Conservation (phyloP, 1,140 invertebrate species). For the Heliothis subflexa region DNA sequence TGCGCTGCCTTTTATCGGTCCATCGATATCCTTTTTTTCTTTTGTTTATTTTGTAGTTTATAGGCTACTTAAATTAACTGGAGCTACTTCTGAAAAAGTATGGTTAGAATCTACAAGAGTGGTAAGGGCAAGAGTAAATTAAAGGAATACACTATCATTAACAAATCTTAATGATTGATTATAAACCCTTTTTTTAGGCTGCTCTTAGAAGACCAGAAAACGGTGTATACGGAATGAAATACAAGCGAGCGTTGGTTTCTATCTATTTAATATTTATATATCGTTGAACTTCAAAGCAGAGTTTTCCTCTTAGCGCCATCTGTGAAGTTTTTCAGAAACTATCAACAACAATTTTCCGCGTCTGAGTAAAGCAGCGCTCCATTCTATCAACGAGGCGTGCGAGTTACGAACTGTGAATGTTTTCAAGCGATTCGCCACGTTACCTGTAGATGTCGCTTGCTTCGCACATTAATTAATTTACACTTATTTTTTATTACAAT, state of each 20-base stretch:
- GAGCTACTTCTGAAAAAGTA: too few species aligned
- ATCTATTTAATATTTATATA: background rate
- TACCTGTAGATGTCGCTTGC: background rate
- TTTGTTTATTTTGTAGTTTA: constrained; percentile 4
- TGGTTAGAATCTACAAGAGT: too few species aligned
- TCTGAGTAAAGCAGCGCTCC: background rate
- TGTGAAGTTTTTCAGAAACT: constrained; percentile 13
- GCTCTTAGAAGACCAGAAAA: too few species aligned
- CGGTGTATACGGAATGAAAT: too few species aligned
- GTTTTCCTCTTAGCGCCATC: background rate
- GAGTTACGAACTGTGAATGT: background rate
- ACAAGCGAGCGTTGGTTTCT: too few species aligned
- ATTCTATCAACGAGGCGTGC: background rate
- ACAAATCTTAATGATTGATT: too few species aligned
- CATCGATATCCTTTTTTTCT: constrained; percentile 47
- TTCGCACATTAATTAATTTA: background rate
- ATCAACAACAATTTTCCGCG: background rate
- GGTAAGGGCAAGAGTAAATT: too few species aligned
- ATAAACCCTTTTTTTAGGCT: too few species aligned
- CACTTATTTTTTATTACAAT: background rate
- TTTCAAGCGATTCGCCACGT: background rate
- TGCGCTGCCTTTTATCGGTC: constrained; percentile 60
- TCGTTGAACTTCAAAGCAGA: background rate
- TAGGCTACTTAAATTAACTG: too few species aligned
- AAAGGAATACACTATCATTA: too few species aligned